Percentiles rank a stretch among this genome's conserved stretches.
phyloP scores from a whole-genome alignment of 1,140 invertebrate genomes.

The Adoxophyes honmai region DNA sequence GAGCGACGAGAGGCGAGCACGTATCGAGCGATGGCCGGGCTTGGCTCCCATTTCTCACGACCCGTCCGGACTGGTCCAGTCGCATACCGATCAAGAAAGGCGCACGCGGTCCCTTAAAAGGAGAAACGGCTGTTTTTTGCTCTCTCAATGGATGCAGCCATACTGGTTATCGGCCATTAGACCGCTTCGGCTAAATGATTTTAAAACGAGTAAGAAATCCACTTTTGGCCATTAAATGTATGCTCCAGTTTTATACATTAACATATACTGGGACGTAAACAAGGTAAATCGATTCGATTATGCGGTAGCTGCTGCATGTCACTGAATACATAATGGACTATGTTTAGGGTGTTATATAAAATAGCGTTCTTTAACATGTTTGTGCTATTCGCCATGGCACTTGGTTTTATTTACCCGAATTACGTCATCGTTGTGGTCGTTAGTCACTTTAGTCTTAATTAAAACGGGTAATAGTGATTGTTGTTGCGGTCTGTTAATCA shows the following conservation, averaged over 20 bases:
- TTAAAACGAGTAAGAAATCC: constrained; percentile 6
- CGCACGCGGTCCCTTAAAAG: constrained; percentile 61
- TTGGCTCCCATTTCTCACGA: constrained; percentile 67
- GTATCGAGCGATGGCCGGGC: constrained; percentile 16
- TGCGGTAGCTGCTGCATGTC: no score
- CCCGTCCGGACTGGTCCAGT: constrained; percentile 56
- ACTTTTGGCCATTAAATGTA: not conserved
- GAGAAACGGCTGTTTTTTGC: constrained; percentile 61
- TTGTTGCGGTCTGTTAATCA: no score
- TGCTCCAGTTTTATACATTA: constrained; percentile 7
- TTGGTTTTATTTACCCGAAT: no score
- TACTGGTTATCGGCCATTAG: constrained; percentile 34
- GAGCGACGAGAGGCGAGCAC: not conserved
- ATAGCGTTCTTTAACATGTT: no score
- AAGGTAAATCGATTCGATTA: not conserved
- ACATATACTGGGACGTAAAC: not conserved
- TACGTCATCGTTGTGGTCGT: no score
- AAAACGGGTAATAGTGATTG: no score
- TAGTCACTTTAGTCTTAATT: no score
- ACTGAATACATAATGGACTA: no score
- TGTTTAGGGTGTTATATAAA: no score
- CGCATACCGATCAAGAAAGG: constrained; percentile 69
- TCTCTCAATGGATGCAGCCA: constrained; percentile 33
- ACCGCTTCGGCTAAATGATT: constrained; percentile 13
- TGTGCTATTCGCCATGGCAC: no score